Conservation (phyloP, 2,113 vertebrate genomes). For the Tinamus guttatus region DNA sequence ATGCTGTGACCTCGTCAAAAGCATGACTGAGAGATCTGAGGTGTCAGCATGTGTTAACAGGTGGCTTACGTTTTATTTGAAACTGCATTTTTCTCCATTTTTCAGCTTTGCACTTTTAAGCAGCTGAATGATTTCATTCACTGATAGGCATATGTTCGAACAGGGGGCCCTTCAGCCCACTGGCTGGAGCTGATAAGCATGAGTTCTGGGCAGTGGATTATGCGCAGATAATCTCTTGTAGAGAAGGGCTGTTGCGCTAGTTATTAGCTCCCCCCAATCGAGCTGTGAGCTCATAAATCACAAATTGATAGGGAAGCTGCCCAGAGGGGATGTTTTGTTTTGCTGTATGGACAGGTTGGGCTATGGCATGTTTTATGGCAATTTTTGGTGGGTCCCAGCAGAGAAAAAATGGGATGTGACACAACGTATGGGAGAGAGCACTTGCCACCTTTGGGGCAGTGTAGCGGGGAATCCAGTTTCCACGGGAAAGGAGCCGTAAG, state of each 20-base stretch:
- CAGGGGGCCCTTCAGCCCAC: neutral
- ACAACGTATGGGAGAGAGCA: too few relatives aligned
- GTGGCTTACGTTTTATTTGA: neutral
- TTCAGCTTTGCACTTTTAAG: neutral
- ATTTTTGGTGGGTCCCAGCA: neutral
- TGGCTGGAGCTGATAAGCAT: too few relatives aligned
- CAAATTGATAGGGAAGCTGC: neutral
- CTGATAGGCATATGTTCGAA: neutral
- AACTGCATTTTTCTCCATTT: neutral
- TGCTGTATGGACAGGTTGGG: neutral
- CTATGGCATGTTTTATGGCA: rapidly evolving
- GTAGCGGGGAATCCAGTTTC: too few relatives aligned
- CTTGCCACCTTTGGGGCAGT: too few relatives aligned
- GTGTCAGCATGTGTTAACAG: neutral
- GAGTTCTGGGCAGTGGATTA: neutral
- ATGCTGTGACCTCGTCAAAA: conserved; percentile 12
- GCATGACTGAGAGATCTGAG: neutral
- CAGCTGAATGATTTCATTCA: neutral
- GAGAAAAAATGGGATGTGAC: neutral
- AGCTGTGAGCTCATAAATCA: neutral
- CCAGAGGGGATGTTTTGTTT: neutral
- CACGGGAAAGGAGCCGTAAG: too few relatives aligned
- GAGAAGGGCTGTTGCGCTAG: neutral
- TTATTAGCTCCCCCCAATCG: neutral
- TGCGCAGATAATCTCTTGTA: neutral